A percentile compares a stretch with the other conserved stretches of the same genome.
phyloP scores from a whole-genome alignment of 2,113 vertebrate genomes.

The Acrocephalus kingi region DNA sequence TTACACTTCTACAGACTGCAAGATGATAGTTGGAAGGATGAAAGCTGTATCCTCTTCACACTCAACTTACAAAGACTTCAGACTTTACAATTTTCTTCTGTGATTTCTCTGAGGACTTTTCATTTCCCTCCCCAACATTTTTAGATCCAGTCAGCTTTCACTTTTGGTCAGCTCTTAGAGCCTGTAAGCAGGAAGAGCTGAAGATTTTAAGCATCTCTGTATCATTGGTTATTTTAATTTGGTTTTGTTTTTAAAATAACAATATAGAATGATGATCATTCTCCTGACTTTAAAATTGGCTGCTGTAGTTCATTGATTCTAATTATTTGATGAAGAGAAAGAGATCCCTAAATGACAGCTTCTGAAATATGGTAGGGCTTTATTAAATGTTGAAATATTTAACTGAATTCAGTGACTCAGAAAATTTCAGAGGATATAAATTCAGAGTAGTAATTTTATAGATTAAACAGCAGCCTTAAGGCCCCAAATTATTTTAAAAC shows the following conservation, averaged over 20 bases:
- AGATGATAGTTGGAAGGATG: background rate
- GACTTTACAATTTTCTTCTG: background rate
- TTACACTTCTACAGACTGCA: background rate
- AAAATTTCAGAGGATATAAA: constrained; percentile 23
- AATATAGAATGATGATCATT: background rate
- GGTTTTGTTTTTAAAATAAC: background rate
- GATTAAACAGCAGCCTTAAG: constrained; percentile 48
- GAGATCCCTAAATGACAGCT: background rate
- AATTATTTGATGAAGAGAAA: constrained; percentile 9
- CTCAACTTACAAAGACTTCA: background rate
- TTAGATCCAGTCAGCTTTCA: background rate
- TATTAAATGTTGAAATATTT: constrained; percentile 56
- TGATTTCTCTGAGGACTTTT: background rate
- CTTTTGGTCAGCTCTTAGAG: background rate
- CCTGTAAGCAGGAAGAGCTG: background rate
- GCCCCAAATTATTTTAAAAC: constrained; percentile 33
- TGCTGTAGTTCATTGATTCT: background rate
- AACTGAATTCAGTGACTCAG: constrained; percentile 29
- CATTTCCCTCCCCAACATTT: background rate
- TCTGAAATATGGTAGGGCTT: background rate
- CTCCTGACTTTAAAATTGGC: background rate
- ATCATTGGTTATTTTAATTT: background rate
- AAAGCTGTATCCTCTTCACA: background rate
- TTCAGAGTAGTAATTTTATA: constrained; percentile 5
- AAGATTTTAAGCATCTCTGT: background rate